Percentiles rank a stretch among this genome's conserved stretches.
Evolutionary conservation across 2,888 invertebrate species (phyloP).

Genomic region (Pseudanteris insignis): DNA sequence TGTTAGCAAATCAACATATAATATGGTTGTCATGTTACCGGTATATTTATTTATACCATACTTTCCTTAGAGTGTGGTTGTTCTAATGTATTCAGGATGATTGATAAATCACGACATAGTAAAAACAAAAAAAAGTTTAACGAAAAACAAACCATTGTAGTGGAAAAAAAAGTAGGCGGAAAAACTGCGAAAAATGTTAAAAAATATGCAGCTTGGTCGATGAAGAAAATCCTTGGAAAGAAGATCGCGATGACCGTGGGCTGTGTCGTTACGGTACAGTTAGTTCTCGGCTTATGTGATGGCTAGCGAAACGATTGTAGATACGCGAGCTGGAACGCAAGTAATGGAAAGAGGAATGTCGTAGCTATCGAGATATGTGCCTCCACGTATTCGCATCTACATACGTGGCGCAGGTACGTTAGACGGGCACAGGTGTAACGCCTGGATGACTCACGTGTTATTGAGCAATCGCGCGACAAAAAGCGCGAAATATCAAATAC

Average conservation of each 20-base stretch:
- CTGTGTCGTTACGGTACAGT: constrained; percentile 39
- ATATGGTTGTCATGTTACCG: not conserved
- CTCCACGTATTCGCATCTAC: constrained; percentile 25
- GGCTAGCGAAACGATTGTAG: constrained; percentile 45
- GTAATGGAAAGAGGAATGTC: constrained; percentile 52
- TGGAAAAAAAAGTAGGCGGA: not conserved
- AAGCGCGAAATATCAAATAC: not conserved
- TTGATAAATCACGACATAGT: too few species aligned
- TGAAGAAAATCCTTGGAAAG: constrained; percentile 26
- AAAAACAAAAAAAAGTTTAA: too few species aligned
- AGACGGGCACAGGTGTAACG: constrained; percentile 35
- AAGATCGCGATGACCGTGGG: constrained; percentile 35
- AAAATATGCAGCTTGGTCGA: constrained; percentile 10
- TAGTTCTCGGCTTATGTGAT: constrained; percentile 38
- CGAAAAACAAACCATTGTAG: too few species aligned
- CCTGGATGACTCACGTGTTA: constrained; percentile 50
- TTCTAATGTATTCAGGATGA: too few species aligned
- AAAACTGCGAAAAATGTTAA: constrained; percentile 17
- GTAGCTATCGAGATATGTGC: constrained; percentile 44
- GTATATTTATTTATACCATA: not conserved
- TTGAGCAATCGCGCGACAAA: constrained; percentile 48
- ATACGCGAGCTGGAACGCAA: constrained; percentile 48
- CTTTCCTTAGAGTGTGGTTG: too few species aligned
- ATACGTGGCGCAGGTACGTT: constrained; percentile 23
- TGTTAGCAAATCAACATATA: not conserved